Percentiles rank a stretch among this genome's conserved stretches.
Evolutionary conservation across 1,140 invertebrate genomes (phyloP).

Genomic region (Drosophila tsacasi): DNA sequence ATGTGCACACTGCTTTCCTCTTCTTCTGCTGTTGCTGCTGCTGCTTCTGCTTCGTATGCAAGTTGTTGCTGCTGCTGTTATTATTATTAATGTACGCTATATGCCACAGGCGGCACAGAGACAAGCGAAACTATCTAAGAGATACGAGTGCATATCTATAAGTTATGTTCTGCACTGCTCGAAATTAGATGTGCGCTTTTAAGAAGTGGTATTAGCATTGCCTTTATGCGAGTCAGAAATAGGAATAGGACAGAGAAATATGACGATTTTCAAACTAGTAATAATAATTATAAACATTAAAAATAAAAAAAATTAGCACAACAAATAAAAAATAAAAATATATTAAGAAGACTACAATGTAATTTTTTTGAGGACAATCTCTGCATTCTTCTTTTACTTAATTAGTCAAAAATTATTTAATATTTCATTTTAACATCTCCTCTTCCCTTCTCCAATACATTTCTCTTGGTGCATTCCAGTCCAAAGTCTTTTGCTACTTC

Average conservation of each 20-base stretch:
- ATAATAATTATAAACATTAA: no score
- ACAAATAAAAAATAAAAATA: no score
- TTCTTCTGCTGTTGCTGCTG: neutral
- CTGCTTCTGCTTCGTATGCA: conserved; percentile 19
- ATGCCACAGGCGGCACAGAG: conserved; percentile 29
- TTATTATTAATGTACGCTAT: conserved; percentile 63
- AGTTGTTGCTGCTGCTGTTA: conserved; percentile 53
- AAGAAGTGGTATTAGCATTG: neutral
- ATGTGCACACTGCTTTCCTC: conserved; percentile 50
- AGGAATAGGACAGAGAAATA: no score
- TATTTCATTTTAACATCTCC: no score
- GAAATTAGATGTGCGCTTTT: conserved; percentile 1
- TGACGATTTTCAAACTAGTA: no score
- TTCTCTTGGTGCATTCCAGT: conserved; percentile 29
- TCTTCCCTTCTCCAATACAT: neutral
- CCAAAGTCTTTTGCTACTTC: conserved; percentile 17
- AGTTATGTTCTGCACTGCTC: conserved; percentile 48
- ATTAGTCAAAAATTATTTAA: no score
- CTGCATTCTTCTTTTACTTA: no score
- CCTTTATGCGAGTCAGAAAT: no score
- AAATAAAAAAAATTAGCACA: no score
- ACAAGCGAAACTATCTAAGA: conserved; percentile 70
- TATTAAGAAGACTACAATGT: no score
- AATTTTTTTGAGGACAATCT: no score
- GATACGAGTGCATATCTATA: conserved; percentile 58